These are phyloP conservation scores for Drosophila histrio DNA, from an alignment of 2,888 invertebrate genomes.

Conservation along the genomic window DNA sequence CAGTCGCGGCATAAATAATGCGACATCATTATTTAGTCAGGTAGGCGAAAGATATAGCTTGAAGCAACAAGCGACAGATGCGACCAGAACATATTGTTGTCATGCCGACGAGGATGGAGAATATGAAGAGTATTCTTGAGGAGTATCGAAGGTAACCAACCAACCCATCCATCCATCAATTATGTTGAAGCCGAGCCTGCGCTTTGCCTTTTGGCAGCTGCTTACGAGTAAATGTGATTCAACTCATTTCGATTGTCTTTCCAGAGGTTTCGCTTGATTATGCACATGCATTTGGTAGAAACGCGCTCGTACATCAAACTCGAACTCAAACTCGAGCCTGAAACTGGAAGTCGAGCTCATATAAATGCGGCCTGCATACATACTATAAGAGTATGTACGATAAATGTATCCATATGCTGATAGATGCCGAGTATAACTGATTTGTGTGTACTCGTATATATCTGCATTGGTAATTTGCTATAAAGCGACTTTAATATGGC, in stretches of 20 bases:
- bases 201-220: conserved; percentile 58
- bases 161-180: conserved; percentile 67
- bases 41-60: conserved; percentile 62
- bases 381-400: conserved; percentile 26
- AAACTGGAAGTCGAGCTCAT: conserved; percentile 33
- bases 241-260: conserved; percentile 71
- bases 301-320: conserved; percentile 65
- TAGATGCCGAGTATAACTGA: conserved; percentile 69
- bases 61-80: conserved; percentile 19
- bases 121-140: not conserved
- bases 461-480: conserved; percentile 78
- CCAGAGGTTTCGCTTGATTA: conserved; percentile 59
- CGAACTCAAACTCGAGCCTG: conserved; percentile 41
- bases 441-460: conserved; percentile 63
- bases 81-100: conserved; percentile 46
- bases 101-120: conserved; percentile 8
- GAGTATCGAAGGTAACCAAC: conserved; percentile 5
- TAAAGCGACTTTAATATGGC: conserved; percentile 67
- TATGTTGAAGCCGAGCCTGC: conserved; percentile 55
- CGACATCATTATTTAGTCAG: conserved; percentile 82
- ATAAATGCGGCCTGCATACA: conserved; percentile 54
- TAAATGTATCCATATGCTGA: conserved; percentile 50
- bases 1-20: conserved; percentile 82
- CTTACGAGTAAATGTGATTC: conserved; percentile 49
- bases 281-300: conserved; percentile 72